Percentiles rank a stretch among this genome's conserved stretches.
Conservation (phyloP, 2,888 invertebrate species). For the Baccha elongata region DNA sequence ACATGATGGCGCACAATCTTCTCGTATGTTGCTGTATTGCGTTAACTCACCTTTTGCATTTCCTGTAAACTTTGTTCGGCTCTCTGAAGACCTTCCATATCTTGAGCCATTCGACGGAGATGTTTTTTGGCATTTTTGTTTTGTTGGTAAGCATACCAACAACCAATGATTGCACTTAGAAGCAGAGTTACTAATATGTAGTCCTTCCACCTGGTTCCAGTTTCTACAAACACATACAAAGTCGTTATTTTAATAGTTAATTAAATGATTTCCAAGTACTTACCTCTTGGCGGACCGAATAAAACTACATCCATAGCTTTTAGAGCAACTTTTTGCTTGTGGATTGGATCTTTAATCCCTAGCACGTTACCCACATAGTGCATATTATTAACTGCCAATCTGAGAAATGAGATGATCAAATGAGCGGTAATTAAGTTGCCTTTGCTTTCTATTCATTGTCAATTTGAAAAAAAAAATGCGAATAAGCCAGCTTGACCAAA, state of each 20-base stretch:
- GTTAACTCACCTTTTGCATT: slow-evolving; percentile 86
- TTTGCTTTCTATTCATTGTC: slow-evolving; percentile 30
- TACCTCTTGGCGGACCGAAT: slow-evolving; percentile 99
- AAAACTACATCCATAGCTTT: slow-evolving; percentile 99
- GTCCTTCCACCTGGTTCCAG: slow-evolving; percentile 94
- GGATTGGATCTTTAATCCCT: slow-evolving; percentile 98
- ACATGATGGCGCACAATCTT: slow-evolving; percentile 40
- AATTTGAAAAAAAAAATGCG: slow-evolving; percentile 23
- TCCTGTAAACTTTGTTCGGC: slow-evolving; percentile 94
- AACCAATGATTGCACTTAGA: slow-evolving; percentile 92
- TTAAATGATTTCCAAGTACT: slow-evolving; percentile 67
- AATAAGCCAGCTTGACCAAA: slow-evolving; percentile 45
- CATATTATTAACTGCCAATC: slow-evolving; percentile 97
- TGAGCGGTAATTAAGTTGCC: slow-evolving; percentile 51
- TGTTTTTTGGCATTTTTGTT: slow-evolving; percentile 94
- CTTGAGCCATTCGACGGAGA: slow-evolving; percentile 94
- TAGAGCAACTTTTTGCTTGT: slow-evolving; percentile 97
- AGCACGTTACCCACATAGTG: slow-evolving; percentile 93
- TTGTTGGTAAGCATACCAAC: slow-evolving; percentile 96
- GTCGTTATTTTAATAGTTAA: neutral
- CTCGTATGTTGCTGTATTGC: slow-evolving; percentile 1
- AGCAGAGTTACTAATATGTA: slow-evolving; percentile 92
- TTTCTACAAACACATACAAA: slow-evolving; percentile 83
- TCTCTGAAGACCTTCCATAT: slow-evolving; percentile 95
- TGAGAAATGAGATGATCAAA: slow-evolving; percentile 81